Conservation (phyloP, 1,140 invertebrate genomes). For the Pemphigus obesinymphae region DNA sequence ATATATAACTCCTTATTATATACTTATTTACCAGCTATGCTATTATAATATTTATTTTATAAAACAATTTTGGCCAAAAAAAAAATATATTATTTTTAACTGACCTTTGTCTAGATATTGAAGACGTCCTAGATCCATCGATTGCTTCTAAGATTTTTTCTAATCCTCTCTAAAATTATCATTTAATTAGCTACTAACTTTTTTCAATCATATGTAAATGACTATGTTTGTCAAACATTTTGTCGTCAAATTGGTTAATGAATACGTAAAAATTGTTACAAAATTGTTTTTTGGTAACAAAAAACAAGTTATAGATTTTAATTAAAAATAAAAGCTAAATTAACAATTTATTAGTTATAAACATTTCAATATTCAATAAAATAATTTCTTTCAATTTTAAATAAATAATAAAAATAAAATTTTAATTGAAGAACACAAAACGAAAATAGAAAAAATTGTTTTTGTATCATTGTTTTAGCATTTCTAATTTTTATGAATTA, state of each 20-base stretch:
- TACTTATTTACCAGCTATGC: background rate
- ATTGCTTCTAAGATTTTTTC: conserved; percentile 29
- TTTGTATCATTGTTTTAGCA: background rate
- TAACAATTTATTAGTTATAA: too few species aligned
- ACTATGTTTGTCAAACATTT: too few species aligned
- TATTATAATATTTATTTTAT: background rate
- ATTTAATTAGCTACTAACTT: background rate
- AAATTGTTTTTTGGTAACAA: too few species aligned
- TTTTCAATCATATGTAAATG: too few species aligned
- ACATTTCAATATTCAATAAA: too few species aligned
- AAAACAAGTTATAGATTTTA: too few species aligned
- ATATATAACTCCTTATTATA: background rate
- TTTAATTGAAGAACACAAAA: background rate
- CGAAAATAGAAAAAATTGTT: background rate
- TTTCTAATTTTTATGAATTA: background rate
- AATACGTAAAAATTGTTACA: too few species aligned
- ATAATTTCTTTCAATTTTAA: background rate
- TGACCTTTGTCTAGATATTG: conserved; percentile 35
- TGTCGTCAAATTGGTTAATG: too few species aligned
- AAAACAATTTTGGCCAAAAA: background rate
- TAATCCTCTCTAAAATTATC: conserved; percentile 8
- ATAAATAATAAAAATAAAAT: background rate
- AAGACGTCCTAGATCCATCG: conserved; percentile 32
- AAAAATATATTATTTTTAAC: background rate
- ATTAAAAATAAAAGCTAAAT: too few species aligned